phyloP scores from a whole-genome alignment of 1,140 invertebrate genomes.

The Scaptodrosophila lebanonensis region DNA sequence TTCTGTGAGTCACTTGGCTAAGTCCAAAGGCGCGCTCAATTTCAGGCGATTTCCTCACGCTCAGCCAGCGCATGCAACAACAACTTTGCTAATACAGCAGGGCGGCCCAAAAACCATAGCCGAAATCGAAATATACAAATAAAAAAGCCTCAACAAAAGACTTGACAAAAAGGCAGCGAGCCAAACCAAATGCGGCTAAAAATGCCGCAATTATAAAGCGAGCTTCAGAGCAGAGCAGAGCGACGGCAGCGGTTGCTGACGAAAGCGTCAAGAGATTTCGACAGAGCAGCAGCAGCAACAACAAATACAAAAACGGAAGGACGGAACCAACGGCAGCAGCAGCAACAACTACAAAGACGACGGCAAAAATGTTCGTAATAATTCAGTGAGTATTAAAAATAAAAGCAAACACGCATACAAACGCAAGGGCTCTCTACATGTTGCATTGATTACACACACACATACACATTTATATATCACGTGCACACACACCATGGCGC shows the following conservation, averaged over 20 bases:
- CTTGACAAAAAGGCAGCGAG: slow-evolving; percentile 16
- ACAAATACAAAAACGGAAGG: neutral
- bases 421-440: slow-evolving; percentile 61
- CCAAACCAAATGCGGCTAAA: slow-evolving; percentile 38
- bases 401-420: slow-evolving; percentile 40
- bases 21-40: too few relatives aligned
- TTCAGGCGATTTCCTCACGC: too few relatives aligned
- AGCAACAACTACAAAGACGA: slow-evolving; percentile 41
- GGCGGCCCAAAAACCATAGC: neutral
- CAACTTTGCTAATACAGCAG: neutral
- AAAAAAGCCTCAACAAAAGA: slow-evolving; percentile 5
- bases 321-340: slow-evolving; percentile 6
- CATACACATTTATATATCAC: slow-evolving; percentile 54
- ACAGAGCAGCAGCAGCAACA: slow-evolving; percentile 32
- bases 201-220: slow-evolving; percentile 61
- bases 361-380: slow-evolving; percentile 59
- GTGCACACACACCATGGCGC: slow-evolving; percentile 55
- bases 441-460: slow-evolving; percentile 75
- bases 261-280: slow-evolving; percentile 62
- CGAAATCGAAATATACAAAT: neutral
- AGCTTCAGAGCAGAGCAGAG: slow-evolving; percentile 23
- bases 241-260: slow-evolving; percentile 34
- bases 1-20: too few relatives aligned
- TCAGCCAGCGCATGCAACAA: neutral
- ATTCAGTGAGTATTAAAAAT: slow-evolving; percentile 69